Conservation (phyloP, 2,797 vertebrate genomes). For the Enteromius argenteus region DNA sequence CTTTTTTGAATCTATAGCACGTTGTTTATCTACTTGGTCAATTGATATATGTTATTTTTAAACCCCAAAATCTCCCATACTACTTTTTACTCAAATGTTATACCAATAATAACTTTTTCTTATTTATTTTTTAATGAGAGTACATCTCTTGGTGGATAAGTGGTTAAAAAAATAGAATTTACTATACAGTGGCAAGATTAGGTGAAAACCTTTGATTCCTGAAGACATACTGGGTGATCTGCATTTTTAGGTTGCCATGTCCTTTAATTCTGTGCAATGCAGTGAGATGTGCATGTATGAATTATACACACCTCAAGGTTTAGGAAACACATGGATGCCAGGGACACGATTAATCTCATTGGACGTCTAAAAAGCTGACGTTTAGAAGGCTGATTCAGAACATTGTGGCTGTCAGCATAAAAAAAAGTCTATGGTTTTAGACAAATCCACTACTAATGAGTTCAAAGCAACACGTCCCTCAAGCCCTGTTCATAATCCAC, state of each 20-base stretch:
- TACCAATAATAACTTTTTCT: too few species aligned
- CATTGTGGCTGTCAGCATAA: conserved; percentile 29
- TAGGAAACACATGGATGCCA: conserved; percentile 21
- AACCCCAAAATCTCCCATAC: not conserved
- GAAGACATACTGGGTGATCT: not conserved
- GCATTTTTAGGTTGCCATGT: not conserved
- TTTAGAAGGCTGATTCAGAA: conserved; percentile 28
- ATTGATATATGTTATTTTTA: not conserved
- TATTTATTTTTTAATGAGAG: too few species aligned
- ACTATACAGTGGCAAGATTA: not conserved
- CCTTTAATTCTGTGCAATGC: not conserved
- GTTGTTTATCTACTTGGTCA: not conserved
- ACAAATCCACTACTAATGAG: conserved; percentile 56
- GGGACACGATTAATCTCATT: conserved; percentile 15
- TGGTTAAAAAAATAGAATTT: not conserved
- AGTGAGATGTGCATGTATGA: not conserved
- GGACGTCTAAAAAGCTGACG: conserved; percentile 11
- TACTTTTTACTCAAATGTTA: not conserved
- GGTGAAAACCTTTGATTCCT: conserved; percentile 8
- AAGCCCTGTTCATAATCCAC: conserved; percentile 36
- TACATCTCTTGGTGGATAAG: not conserved
- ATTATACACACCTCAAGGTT: conserved; percentile 4
- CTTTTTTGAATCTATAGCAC: too few species aligned
- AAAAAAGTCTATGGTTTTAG: conserved; percentile 38
- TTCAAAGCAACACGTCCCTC: conserved; percentile 28